Conservation (phyloP, 2,888 invertebrate genomes). For the Elysia crispata region DNA sequence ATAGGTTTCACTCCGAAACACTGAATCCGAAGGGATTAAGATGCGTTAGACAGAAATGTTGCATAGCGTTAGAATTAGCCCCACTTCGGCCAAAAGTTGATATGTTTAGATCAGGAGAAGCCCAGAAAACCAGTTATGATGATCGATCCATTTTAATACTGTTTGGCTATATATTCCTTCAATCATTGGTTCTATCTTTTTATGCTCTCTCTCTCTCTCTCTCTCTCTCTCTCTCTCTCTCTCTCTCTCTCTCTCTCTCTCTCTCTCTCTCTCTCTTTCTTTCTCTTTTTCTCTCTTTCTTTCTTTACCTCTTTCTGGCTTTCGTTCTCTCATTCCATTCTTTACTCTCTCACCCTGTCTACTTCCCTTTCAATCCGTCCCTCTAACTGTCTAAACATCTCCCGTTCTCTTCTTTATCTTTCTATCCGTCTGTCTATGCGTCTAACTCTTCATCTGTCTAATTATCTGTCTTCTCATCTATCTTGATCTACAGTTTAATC, state of each 20-base stretch:
- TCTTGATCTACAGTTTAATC: neutral
- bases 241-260: neutral
- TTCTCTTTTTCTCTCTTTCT: constrained; percentile 15
- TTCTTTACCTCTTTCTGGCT: neutral
- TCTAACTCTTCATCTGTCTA: neutral
- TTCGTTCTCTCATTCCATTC: neutral
- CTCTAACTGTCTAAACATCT: neutral
- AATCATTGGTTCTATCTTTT: neutral
- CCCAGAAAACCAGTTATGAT: too few species aligned
- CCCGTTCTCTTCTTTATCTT: neutral
- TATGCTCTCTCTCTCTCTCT: neutral
- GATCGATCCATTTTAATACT: too few species aligned
- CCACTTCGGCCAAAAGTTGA: too few species aligned
- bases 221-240: constrained; percentile 3
- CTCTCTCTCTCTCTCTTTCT: constrained; percentile 29
- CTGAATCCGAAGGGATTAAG: too few species aligned
- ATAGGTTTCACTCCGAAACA: too few species aligned
- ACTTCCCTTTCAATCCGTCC: neutral
- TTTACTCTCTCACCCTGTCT: too few species aligned
- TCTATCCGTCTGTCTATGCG: neutral
- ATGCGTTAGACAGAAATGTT: too few species aligned
- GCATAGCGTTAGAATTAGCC: too few species aligned
- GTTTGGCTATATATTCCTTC: too few species aligned
- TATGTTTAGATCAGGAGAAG: too few species aligned
- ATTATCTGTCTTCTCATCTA: neutral